Evolutionary conservation across 2,888 invertebrate species (phyloP).

Genomic region (Dryocosmus kuriphilus): DNA sequence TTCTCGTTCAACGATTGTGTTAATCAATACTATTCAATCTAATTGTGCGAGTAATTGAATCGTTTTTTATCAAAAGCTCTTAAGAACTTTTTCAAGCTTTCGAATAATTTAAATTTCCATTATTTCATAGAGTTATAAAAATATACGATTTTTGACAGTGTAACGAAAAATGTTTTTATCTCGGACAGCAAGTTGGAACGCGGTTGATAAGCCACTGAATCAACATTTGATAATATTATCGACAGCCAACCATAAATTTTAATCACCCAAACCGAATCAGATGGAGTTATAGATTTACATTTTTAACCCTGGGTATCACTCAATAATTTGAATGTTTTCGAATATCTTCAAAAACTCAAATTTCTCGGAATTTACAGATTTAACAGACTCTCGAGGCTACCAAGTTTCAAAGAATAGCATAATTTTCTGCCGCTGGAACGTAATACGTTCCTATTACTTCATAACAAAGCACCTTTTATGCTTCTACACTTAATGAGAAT

Average conservation of each 20-base stretch:
- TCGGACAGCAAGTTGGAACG: not conserved
- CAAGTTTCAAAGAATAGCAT: slow-evolving; percentile 18
- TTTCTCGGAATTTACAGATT: slow-evolving; percentile 7
- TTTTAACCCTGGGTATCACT: not conserved
- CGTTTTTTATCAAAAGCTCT: not conserved
- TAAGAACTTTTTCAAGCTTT: not conserved
- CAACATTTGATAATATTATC: slow-evolving; percentile 24
- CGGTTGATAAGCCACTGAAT: slow-evolving; percentile 13
- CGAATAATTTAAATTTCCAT: not conserved
- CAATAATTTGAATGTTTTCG: not conserved
- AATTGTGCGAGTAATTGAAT: slow-evolving; percentile 8
- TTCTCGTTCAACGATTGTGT: slow-evolving; percentile 13
- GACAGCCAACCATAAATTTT: not conserved
- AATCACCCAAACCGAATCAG: not conserved
- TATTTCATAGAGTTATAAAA: too few relatives aligned
- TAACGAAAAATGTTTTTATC: too few relatives aligned
- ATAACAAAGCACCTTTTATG: slow-evolving; percentile 23
- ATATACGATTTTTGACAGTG: too few relatives aligned
- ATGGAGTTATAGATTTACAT: not conserved
- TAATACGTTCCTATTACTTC: slow-evolving; percentile 29
- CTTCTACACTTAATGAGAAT: slow-evolving; percentile 7
- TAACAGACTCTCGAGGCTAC: slow-evolving; percentile 7
- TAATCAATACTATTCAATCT: slow-evolving; percentile 2
- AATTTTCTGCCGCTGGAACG: slow-evolving; percentile 4
- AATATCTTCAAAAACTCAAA: not conserved